These are phyloP conservation scores for Seira ritae DNA, from an alignment of 2,888 invertebrate genomes.

Conservation along the genomic window DNA sequence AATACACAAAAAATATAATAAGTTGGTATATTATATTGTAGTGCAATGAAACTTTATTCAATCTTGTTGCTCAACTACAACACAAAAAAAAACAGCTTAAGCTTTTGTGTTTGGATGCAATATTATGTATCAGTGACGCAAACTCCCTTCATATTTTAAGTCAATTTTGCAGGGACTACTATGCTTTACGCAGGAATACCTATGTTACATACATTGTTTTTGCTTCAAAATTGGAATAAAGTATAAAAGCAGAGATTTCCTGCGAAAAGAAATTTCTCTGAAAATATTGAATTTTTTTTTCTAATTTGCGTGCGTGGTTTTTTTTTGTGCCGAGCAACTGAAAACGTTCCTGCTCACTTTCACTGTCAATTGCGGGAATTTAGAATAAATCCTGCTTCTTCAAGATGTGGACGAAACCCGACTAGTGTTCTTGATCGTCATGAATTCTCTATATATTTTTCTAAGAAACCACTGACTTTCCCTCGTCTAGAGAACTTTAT, in stretches of 20 bases:
- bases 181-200: too few species aligned
- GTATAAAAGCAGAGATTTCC: too few species aligned
- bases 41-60: too few species aligned
- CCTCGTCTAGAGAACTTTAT: not conserved
- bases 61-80: too few species aligned
- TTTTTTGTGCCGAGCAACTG: too few species aligned
- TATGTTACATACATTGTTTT: not conserved
- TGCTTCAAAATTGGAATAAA: not conserved
- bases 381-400: not conserved
- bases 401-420: too few species aligned
- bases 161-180: too few species aligned
- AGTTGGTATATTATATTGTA: not conserved
- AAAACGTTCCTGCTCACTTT: too few species aligned
- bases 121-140: not conserved
- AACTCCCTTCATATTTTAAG: too few species aligned
- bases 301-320: constrained; percentile 12
- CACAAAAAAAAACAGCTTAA: too few species aligned
- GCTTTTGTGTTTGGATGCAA: not conserved
- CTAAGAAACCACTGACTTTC: constrained; percentile 17
- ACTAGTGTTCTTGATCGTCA: not conserved
- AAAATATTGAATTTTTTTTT: too few species aligned
- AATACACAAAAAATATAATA: not conserved
- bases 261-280: too few species aligned
- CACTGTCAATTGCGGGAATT: not conserved
- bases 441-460: not conserved